phyloP scores from a whole-genome alignment of 2,888 invertebrate genomes.

The Sphaeridia pumilis region DNA sequence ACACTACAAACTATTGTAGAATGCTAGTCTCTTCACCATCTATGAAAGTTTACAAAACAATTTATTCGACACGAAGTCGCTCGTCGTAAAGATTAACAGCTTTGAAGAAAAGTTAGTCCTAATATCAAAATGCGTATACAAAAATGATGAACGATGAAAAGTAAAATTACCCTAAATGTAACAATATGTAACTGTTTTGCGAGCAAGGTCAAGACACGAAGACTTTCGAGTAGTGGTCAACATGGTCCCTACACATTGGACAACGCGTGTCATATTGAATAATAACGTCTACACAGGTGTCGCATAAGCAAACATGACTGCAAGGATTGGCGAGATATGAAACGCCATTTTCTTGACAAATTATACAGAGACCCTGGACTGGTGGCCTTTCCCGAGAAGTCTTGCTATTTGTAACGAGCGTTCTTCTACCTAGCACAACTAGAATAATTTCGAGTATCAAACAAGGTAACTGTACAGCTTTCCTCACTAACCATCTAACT shows the following conservation, averaged over 20 bases:
- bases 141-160: no score
- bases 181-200: no score
- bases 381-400: background rate
- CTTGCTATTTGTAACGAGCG: background rate
- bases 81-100: no score
- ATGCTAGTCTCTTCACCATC: no score
- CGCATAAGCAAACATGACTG: conserved; percentile 32
- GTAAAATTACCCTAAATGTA: no score
- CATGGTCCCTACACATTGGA: conserved; percentile 29
- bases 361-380: conserved; percentile 24
- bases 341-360: conserved; percentile 28
- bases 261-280: conserved; percentile 27
- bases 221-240: conserved; percentile 28
- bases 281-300: conserved; percentile 21
- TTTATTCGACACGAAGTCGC: no score
- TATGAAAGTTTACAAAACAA: no score
- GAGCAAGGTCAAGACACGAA: conserved; percentile 28
- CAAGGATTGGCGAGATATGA: conserved; percentile 29
- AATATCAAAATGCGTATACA: no score
- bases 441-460: background rate
- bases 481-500: background rate
- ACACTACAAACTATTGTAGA: no score
- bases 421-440: background rate
- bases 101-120: no score
- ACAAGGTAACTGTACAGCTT: background rate